Conservation (phyloP, 2,113 vertebrate genomes). For the Loxodonta africana region DNA sequence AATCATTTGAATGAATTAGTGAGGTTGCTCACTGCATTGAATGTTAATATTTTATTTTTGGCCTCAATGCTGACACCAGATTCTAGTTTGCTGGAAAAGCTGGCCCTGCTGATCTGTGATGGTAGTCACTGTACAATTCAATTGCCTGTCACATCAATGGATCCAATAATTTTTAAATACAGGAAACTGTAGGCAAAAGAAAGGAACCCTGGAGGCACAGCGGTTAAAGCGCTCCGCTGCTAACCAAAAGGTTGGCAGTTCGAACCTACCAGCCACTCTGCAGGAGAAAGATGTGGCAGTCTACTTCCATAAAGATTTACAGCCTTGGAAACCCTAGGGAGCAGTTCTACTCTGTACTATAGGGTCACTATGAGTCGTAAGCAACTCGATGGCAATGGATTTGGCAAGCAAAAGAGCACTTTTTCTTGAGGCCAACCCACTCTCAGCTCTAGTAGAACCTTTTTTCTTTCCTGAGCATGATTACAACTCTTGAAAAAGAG, state of each 20-base stretch:
- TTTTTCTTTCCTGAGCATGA: neutral
- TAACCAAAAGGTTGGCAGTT: neutral
- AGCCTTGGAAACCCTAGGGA: neutral
- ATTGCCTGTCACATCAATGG: neutral
- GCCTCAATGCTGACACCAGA: neutral
- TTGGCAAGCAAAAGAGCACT: neutral
- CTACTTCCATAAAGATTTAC: neutral
- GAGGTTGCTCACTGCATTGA: neutral
- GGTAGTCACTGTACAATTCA: neutral
- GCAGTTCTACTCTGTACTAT: neutral
- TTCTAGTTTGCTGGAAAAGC: neutral
- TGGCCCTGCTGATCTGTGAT: neutral
- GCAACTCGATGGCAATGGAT: neutral
- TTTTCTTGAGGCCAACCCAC: neutral
- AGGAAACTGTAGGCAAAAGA: neutral
- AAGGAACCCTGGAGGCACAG: neutral
- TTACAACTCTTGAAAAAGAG: neutral
- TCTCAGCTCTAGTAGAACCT: neutral
- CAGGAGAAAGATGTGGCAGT: neutral
- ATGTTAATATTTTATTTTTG: conserved; percentile 47
- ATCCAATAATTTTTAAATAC: neutral
- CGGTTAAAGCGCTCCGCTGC: neutral
- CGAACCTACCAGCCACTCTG: neutral
- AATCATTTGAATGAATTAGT: conserved; percentile 42
- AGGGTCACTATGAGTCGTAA: neutral